Conservation (phyloP, 2,888 invertebrate genomes). For the Formica aserva region DNA sequence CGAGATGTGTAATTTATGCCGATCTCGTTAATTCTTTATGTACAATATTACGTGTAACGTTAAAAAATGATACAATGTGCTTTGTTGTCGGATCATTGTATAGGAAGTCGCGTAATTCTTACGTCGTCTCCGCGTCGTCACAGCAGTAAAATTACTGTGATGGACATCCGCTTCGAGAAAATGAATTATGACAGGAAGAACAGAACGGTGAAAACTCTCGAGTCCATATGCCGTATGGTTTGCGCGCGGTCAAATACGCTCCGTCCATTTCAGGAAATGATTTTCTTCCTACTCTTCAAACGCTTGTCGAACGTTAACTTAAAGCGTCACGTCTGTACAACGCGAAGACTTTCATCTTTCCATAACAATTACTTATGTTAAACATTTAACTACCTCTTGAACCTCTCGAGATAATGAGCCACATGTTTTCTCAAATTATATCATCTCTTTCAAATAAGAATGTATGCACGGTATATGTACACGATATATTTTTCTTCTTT, state of each 20-base stretch:
- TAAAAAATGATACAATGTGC: constrained; percentile 45
- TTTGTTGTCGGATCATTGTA: constrained; percentile 31
- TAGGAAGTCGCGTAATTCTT: constrained; percentile 57
- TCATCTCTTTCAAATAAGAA: not conserved
- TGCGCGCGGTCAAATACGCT: constrained; percentile 26
- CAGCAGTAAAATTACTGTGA: constrained; percentile 48
- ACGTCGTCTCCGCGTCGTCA: constrained; percentile 20
- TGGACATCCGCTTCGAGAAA: constrained; percentile 42
- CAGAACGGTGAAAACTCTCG: constrained; percentile 64
- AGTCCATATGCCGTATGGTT: constrained; percentile 24
- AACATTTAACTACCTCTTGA: constrained; percentile 34
- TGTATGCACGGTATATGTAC: not conserved
- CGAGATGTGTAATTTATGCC: constrained; percentile 13
- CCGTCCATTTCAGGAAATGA: constrained; percentile 60
- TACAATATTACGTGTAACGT: not conserved
- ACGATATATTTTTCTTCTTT: no score
- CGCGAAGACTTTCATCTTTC: constrained; percentile 65
- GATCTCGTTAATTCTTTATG: constrained; percentile 3
- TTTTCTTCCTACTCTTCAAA: constrained; percentile 67
- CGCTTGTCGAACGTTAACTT: constrained; percentile 47
- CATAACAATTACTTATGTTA: constrained; percentile 49
- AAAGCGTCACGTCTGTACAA: constrained; percentile 49
- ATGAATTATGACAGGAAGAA: constrained; percentile 58
- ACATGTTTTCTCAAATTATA: constrained; percentile 39
- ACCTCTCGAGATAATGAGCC: not conserved